Percentiles rank a stretch among this genome's conserved stretches.
Evolutionary conservation across 2,113 vertebrate species (phyloP).

Genomic region (Atrichornis clamosus): DNA sequence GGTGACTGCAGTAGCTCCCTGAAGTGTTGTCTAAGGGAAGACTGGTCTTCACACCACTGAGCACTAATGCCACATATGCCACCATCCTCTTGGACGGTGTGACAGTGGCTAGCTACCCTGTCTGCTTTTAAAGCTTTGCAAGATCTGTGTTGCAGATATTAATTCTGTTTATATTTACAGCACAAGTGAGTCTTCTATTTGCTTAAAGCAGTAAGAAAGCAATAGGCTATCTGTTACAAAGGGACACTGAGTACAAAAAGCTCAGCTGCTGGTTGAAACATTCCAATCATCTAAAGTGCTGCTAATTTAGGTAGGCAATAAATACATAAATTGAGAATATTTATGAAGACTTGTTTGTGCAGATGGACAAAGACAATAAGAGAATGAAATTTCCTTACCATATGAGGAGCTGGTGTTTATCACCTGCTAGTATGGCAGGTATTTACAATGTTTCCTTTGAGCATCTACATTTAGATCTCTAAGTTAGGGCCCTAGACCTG

Average conservation of each 20-base stretch:
- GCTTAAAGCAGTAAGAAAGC: neutral
- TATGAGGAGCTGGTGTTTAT: neutral
- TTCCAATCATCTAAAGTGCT: constrained; percentile 3
- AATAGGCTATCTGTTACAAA: neutral
- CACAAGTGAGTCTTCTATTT: neutral
- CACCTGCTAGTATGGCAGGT: neutral
- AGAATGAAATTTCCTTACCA: neutral
- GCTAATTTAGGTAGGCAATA: constrained; percentile 17
- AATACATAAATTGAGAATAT: constrained; percentile 28
- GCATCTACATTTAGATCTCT: neutral
- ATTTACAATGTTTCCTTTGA: neutral
- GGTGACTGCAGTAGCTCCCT: neutral
- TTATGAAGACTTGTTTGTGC: constrained; percentile 31
- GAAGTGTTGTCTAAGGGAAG: neutral
- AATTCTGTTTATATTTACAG: constrained; percentile 24
- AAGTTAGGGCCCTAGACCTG: neutral
- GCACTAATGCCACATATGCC: neutral
- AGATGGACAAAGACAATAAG: constrained; percentile 7
- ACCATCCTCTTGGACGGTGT: neutral
- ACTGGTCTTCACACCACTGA: neutral
- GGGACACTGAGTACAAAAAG: neutral
- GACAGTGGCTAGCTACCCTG: neutral
- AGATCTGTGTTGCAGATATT: neutral
- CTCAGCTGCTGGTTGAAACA: constrained; percentile 27
- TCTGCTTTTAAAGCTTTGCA: neutral